Evolutionary conservation across 2,797 vertebrate species (phyloP), one percentile per base, ranked within the genome.

Genomic region (Meda fulgida): DNA sequence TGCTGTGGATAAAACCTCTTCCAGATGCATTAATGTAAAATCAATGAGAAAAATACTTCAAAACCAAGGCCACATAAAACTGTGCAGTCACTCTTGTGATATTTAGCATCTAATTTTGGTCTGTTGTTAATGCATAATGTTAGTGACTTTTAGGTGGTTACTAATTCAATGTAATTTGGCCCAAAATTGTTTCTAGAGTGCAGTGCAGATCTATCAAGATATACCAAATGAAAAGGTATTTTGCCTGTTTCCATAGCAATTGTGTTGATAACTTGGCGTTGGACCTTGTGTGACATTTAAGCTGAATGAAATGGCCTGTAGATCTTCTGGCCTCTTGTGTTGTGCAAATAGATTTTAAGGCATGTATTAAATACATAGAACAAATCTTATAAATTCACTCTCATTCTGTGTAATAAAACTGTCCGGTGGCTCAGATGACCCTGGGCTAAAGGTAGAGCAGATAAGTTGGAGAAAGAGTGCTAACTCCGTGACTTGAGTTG

Each of bases 361-460:
- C 13, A 13, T 0, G 73, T 43, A 55, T 38, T 76, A 51, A 67
- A 67, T 66, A 34, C 72, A 26, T 40, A n/a, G 18, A 53, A 23
- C 51, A 38, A 10, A 23, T 34, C 43, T 55, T 55, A 7, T 26
- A 38, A 77, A 18, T 65, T 65, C 60, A 8, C 29, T 31, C 7
- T 31, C 14, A 7, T 40, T 3, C 10, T 18, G 7, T 31, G 29
- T 31, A 69, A 77, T 84, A 77, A 77, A 83, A 77, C 34, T 38
- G 34, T 77, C 63, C 2, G 13, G 16, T 48, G 82, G 34, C 34
- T 77, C 11, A 1, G 34, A 77, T 29, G 73, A 77, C 34, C 72
- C 63, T 31, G 60, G 72, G 72, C 60, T 83, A 77, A 83, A 67
- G 81, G 72, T 84, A 77, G 63, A 77, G 23, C 46, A 84, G 72